phyloP scores from a whole-genome alignment of 1,140 invertebrate species.

The Drosophila ironensis region DNA sequence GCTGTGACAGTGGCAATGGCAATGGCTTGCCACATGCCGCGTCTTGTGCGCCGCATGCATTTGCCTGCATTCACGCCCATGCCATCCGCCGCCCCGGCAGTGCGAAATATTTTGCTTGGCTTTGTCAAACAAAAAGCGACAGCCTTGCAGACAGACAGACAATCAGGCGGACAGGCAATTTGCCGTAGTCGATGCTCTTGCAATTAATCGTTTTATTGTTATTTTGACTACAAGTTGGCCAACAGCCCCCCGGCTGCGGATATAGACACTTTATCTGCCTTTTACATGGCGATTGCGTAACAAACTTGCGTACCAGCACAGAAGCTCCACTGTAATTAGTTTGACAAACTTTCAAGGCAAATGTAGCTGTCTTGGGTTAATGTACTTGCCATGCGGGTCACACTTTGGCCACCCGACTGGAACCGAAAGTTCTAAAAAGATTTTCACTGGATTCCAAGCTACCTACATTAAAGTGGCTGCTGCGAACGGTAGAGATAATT shows the following conservation, averaged over 20 bases:
- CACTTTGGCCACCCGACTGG: slow-evolving; percentile 27
- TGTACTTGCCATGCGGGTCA: slow-evolving; percentile 34
- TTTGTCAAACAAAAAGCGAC: slow-evolving; percentile 52
- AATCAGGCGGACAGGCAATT: slow-evolving; percentile 27
- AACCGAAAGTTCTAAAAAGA: slow-evolving; percentile 27
- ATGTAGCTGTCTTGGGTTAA: slow-evolving; percentile 28
- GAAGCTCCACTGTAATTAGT: slow-evolving; percentile 28
- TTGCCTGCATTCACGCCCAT: slow-evolving; percentile 34
- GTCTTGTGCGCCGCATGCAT: slow-evolving; percentile 27
- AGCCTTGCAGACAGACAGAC: slow-evolving; percentile 8
- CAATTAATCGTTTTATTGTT: slow-evolving; percentile 45
- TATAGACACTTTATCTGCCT: slow-evolving; percentile 1
- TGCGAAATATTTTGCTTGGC: slow-evolving; percentile 64
- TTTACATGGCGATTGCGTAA: slow-evolving; percentile 4
- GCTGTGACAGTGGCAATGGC: slow-evolving; percentile 59
- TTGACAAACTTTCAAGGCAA: slow-evolving; percentile 26
- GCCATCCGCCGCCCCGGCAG: slow-evolving; percentile 17
- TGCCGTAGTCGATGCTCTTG: slow-evolving; percentile 28
- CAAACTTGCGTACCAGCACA: slow-evolving; percentile 14
- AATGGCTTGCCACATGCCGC: slow-evolving; percentile 38
- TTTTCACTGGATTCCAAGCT: background rate
- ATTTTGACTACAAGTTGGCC: slow-evolving; percentile 25
- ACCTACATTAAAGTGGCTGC: background rate
- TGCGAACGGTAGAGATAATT: no score
- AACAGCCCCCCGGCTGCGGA: slow-evolving; percentile 5